Base-by-base conservation (phyloP, 2,888 invertebrate genomes). In the Drosophila ustulata region DNA sequence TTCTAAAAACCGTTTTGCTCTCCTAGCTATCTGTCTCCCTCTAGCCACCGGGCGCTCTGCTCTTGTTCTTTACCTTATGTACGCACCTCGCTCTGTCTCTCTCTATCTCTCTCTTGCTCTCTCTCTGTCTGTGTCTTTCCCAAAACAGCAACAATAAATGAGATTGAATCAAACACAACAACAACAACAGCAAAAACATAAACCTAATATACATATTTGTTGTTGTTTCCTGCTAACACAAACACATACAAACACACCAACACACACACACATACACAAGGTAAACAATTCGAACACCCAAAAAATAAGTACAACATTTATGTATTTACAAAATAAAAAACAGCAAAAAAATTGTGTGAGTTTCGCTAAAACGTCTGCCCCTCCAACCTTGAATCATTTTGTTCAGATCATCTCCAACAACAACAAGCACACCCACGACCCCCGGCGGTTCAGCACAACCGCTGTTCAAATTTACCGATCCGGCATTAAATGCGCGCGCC, bases 401-500 rank as follows among this genome's bases (percentile, higher is more conserved):
- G 92, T 91, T 93, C 93, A 96, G 96, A 95, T 95, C 96, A 93
- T 95, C 96, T 93, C 94, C 94, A 94, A 95, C 95, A 91, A 95
- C 95, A 91, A 94, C 94, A 92, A 93, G 93, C 93, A 94, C 94
- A 93, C 95, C 95, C 86, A 88, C 90, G 76, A 81, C 90, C 75
- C 77, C 90, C 62, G 81, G 90, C 78, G 91, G 88, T 89, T 93
- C 94, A 92, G 94, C 94, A 93, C 96, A 96, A 93, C 96, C 96
- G 92, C 94, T 95, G 93, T 97, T 97, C 95, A 96, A 96, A 95
- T 97, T 97, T 95, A 97, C 96, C 93, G 97, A 97, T 94, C 96
- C 97, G 92, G 95, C 96, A 93, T 95, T 98, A 94, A 96, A 95
- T 93, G 95, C 96, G 93, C 97, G 97, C 94, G 98, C 98, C 91